Conservation (phyloP, 2,888 invertebrate genomes). For the Cataglyphis rosenhaueri region DNA sequence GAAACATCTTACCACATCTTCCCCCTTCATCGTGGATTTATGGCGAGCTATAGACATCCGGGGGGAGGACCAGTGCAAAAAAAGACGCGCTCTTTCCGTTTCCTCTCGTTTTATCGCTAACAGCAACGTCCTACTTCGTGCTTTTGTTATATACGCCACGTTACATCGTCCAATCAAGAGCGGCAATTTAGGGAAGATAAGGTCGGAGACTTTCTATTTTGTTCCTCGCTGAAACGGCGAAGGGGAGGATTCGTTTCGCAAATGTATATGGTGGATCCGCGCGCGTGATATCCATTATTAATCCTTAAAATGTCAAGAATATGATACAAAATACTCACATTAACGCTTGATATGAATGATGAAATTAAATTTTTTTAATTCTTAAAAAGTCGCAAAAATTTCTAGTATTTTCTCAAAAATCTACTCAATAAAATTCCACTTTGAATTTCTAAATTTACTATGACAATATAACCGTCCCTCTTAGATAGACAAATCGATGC, state of each 20-base stretch:
- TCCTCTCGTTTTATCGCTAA: conserved; percentile 37
- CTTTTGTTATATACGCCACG: conserved; percentile 30
- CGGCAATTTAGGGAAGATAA: conserved; percentile 57
- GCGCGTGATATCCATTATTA: not conserved
- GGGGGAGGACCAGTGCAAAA: conserved; percentile 23
- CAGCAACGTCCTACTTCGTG: conserved; percentile 38
- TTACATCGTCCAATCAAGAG: conserved; percentile 61
- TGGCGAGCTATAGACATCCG: conserved; percentile 51
- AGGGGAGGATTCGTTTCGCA: conserved; percentile 12
- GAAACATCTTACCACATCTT: conserved; percentile 10
- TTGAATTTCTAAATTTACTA: not conserved
- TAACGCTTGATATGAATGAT: not conserved
- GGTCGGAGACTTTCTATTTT: conserved; percentile 25
- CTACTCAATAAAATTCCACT: not conserved
- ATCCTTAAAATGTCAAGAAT: not conserved
- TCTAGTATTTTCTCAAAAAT: not conserved
- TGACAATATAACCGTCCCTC: not conserved
- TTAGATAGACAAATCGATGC: not conserved
- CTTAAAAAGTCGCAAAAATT: not conserved
- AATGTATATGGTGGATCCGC: conserved; percentile 4
- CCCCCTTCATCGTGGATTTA: conserved; percentile 52
- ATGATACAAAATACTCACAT: not conserved
- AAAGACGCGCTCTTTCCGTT: conserved; percentile 41
- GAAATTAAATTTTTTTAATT: not conserved
- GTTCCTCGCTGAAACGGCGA: not conserved